These are phyloP conservation scores for Leucophenga maculata DNA, from an alignment of 2,888 invertebrate species.

Conservation along the genomic window DNA sequence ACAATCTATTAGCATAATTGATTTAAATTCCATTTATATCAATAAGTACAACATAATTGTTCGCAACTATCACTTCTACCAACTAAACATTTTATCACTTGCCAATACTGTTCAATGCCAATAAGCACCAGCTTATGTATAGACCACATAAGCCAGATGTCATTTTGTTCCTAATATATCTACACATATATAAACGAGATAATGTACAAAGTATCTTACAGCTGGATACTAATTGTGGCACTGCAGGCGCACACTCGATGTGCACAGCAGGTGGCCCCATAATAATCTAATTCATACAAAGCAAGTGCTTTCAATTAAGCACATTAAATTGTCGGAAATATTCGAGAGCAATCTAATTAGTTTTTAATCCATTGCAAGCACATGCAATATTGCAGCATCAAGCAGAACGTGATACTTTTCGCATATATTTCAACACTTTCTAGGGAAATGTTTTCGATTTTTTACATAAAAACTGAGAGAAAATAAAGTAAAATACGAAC, in stretches of 20 bases:
- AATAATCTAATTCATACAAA: background rate
- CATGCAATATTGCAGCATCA: background rate
- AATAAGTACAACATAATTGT: too few relatives aligned
- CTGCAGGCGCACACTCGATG: background rate
- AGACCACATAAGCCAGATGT: background rate
- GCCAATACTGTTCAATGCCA: too few relatives aligned
- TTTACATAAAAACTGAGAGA: too few relatives aligned
- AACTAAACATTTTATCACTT: too few relatives aligned
- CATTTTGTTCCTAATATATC: background rate
- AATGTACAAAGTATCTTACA: background rate
- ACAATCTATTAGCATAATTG: too few relatives aligned
- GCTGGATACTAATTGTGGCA: background rate
- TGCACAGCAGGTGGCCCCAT: background rate
- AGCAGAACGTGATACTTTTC: background rate
- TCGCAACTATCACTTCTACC: too few relatives aligned
- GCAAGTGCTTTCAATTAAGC: background rate
- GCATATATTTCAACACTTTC: background rate
- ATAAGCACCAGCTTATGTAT: background rate
- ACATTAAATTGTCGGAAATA: background rate
- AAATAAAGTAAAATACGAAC: too few relatives aligned
- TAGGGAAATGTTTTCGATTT: too few relatives aligned
- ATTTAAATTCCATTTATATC: too few relatives aligned
- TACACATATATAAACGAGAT: background rate
- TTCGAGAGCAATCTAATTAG: background rate
- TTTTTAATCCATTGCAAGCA: background rate